Evolutionary conservation across 1,140 invertebrate genomes (phyloP).

Genomic region (Calycopis cecrops): DNA sequence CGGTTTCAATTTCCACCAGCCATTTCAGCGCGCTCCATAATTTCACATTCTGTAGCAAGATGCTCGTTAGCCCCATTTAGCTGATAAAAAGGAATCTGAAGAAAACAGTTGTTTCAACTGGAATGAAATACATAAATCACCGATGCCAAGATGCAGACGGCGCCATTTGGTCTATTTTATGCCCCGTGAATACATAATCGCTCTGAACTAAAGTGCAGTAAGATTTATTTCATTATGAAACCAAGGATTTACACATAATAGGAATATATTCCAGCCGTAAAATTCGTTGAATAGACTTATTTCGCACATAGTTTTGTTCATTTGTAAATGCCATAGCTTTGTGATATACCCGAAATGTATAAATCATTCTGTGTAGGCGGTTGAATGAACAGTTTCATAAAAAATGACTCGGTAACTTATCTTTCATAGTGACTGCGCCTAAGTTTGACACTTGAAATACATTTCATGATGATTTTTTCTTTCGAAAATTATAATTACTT

Average conservation of each 20-base stretch:
- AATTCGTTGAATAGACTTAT: background rate
- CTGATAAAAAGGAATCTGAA: constrained; percentile 36
- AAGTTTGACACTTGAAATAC: background rate
- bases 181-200: constrained; percentile 45
- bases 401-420: background rate
- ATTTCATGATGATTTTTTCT: background rate
- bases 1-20: constrained; percentile 47
- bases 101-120: constrained; percentile 49
- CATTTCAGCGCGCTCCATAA: constrained; percentile 51
- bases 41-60: constrained; percentile 45
- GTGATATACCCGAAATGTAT: background rate
- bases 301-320: constrained; percentile 7
- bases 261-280: constrained; percentile 3
- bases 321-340: background rate
- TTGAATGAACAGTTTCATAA: background rate
- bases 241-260: constrained; percentile 1
- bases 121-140: constrained; percentile 65
- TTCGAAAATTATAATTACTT: no score
- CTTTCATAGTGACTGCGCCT: background rate
- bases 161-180: constrained; percentile 52
- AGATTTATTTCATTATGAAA: constrained; percentile 19
- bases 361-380: background rate
- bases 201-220: constrained; percentile 29
- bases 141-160: constrained; percentile 48
- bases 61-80: constrained; percentile 53